Evolutionary conservation across 2,888 invertebrate genomes (phyloP).

Genomic region (Xestobium rufovillosum): DNA sequence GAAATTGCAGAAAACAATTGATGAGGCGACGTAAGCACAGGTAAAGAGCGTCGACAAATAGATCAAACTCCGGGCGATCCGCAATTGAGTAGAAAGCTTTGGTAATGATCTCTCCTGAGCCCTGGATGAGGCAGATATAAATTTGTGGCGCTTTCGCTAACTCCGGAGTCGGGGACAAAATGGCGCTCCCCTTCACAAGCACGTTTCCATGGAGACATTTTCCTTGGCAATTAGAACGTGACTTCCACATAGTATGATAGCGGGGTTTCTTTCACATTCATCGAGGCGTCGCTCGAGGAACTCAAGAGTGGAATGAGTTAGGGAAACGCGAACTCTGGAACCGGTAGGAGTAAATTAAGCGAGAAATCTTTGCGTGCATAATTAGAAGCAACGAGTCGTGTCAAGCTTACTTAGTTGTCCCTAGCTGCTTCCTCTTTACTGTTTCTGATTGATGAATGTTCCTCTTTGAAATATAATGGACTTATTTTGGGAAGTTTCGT

Average conservation of each 20-base stretch:
- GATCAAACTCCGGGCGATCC: constrained; percentile 46
- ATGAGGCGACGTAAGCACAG: constrained; percentile 26
- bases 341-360: constrained; percentile 44
- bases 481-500: too few species aligned
- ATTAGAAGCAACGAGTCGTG: constrained; percentile 44
- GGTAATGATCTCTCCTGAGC: constrained; percentile 47
- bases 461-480: constrained; percentile 12
- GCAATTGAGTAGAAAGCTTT: constrained; percentile 48
- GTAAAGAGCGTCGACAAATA: constrained; percentile 42
- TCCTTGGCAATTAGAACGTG: constrained; percentile 36
- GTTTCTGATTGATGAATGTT: constrained; percentile 21
- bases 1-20: constrained; percentile 26
- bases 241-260: constrained; percentile 14
- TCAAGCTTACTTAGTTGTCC: constrained; percentile 32
- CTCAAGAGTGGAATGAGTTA: constrained; percentile 30
- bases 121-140: constrained; percentile 47
- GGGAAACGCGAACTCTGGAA: constrained; percentile 31
- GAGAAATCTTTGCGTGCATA: constrained; percentile 45
- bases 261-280: constrained; percentile 26
- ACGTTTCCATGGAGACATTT: constrained; percentile 42
- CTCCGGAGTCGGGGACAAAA: constrained; percentile 40
- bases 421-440: constrained; percentile 5
- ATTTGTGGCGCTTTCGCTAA: constrained; percentile 46
- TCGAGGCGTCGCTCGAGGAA: constrained; percentile 31
- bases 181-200: constrained; percentile 37